Percentiles rank a stretch among this genome's conserved stretches.
Conservation (phyloP, 2,888 invertebrate species). For the Mellilla xanthometata region DNA sequence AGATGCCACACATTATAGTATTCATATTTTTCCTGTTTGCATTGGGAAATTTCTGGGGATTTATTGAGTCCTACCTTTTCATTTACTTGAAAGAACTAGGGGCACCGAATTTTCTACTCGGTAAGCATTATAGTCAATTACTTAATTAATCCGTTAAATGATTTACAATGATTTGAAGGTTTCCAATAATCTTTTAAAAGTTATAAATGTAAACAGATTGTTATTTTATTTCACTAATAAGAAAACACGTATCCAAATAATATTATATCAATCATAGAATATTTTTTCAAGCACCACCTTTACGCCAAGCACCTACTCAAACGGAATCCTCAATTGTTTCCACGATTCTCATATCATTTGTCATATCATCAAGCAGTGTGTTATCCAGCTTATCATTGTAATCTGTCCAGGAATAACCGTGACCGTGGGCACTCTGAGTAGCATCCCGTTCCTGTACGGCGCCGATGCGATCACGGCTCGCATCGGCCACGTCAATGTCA, state of each 20-base stretch:
- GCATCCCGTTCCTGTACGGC: constrained; percentile 92
- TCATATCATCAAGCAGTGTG: not conserved
- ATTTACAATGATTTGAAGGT: too few relatives aligned
- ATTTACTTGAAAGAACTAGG: constrained; percentile 92
- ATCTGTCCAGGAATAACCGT: constrained; percentile 87
- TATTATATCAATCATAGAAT: too few relatives aligned
- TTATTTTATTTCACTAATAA: too few relatives aligned
- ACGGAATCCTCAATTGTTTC: too few relatives aligned
- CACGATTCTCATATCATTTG: too few relatives aligned
- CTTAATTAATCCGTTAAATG: too few relatives aligned
- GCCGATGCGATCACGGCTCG: constrained; percentile 91
- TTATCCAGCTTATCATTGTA: constrained; percentile 23
- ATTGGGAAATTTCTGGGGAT: constrained; percentile 94
- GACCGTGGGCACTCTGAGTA: constrained; percentile 92
- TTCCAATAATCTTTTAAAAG: too few relatives aligned
- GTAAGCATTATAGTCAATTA: constrained; percentile 74
- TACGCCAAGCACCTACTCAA: too few relatives aligned
- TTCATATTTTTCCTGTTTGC: constrained; percentile 92
- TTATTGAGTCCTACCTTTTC: constrained; percentile 94
- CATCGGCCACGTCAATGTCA: constrained; percentile 92
- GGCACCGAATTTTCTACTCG: constrained; percentile 91
- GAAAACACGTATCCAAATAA: too few relatives aligned
- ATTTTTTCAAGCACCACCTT: too few relatives aligned
- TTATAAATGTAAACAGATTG: too few relatives aligned
- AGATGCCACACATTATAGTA: constrained; percentile 89